Conservation (phyloP, 2,113 vertebrate genomes). For the human region DNA sequence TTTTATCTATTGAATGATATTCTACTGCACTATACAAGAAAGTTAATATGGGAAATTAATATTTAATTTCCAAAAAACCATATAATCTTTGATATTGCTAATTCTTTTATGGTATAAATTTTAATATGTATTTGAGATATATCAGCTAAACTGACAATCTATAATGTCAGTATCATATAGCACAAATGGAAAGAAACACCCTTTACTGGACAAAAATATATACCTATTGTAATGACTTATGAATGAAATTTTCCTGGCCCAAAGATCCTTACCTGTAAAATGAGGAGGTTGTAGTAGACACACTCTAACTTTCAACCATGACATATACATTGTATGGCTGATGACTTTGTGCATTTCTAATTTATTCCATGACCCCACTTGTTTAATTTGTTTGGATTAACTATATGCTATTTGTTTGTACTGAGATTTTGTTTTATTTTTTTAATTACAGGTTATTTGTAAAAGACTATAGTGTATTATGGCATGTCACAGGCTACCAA, state of each 20-base stretch:
- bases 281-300: background rate
- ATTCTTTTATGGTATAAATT: background rate
- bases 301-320: background rate
- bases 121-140: background rate
- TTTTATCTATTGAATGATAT: background rate
- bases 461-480: background rate
- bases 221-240: background rate
- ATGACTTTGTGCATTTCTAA: slow-evolving; percentile 16
- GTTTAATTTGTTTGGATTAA: background rate
- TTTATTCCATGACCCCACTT: background rate
- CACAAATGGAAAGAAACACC: background rate
- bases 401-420: background rate
- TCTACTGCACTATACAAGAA: background rate
- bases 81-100: background rate
- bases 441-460: background rate
- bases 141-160: background rate
- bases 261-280: background rate
- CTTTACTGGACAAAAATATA: background rate
- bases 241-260: background rate
- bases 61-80: background rate
- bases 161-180: background rate
- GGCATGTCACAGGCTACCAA: background rate
- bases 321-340: background rate
- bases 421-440: background rate
- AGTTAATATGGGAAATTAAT: background rate